Evolutionary conservation across 2,797 vertebrate genomes (phyloP), one percentile per base, ranked within the genome.

Genomic region (Sebastolobus alascanus): DNA sequence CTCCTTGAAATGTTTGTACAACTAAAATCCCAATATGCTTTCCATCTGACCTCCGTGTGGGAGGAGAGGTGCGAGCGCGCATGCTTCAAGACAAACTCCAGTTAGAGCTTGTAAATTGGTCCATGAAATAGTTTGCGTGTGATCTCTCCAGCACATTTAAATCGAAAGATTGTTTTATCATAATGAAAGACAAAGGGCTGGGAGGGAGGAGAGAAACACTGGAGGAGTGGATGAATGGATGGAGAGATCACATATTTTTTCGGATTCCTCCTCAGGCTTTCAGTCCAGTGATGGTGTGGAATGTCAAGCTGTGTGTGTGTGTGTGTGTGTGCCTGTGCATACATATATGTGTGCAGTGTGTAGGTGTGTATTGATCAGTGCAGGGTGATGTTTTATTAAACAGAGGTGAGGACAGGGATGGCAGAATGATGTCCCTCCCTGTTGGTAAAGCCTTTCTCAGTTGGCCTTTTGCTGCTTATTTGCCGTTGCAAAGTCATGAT

Each of bases 321-420:
- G 59, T 38, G 16, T 78, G 61, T 27, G 58, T 73, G 56, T 22
- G 38, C 10, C 52, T 54, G 83, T 77, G 73, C 52, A 54, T 54
- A 54, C 52, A 54, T 31, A 40, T 56, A 52, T 59, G 58, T 20
- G 43, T 56, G 73, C 68, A 72, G 31, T 61, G 76, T 75, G 78
- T 78, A 40, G 79, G 67, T 20, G 64, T 71, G 50, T 88, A 89
- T 90, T 68, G 92, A 93, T 92, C 59, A 27, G 18, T 59, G 75
- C 73, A 59, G 68, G 75, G 33, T 70, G 70, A 93, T 94, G 89
- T 93, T 92, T 93, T 93, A 94, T 92, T 93, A 86, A 93, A 90
- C 81, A 88, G 84, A 84, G 73, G 64, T 77, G 83, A 82, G 81
- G 43, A 77, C 5, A 46, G 70, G 68, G 78, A 75, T 20, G 58